Evolutionary conservation across 2,888 invertebrate species (phyloP), one percentile per base, ranked within the genome.

Genomic region (Scotopteryx bipunctaria): DNA sequence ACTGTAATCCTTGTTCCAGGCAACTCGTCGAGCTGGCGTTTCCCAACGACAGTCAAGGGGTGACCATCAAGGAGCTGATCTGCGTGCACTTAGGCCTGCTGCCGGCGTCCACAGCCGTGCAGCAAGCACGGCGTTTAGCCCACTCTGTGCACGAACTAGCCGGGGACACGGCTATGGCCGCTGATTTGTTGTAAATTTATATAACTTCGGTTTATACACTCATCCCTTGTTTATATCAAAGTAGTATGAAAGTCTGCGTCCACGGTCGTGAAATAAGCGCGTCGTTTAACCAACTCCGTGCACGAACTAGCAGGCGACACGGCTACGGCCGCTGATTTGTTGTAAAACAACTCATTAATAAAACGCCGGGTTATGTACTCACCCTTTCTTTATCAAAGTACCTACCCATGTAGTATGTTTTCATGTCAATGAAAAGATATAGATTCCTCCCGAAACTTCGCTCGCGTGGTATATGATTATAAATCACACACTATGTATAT

Each of bases 1-100:
- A n/a, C n/a, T n/a, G n/a, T n/a, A n/a, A n/a, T n/a, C n/a, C n/a
- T n/a, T n/a, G n/a, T n/a, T n/a, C 0, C 76, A 89, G 89, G 47
- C 88, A 88, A 67, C 70, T 87, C 4, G 46, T 76, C 16, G 89
- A 90, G 54, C 73, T 84, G 27, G 78, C 86, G 19, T 90, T 89
- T 61, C 87, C 88, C 0, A 76, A 72, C 41, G 87, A 86, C 47
- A 68, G 66, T 23, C 78, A 78, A 42, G 85, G 85, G 1, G 83
- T 88, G 13, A 72, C 71, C 41, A 66, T 83, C 27, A 87, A 87
- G 61, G 97, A 97, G 82, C 83, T 97, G 56, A 95, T 94, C 66
- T 96, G 96, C 76, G 93, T 97, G 17, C 97, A 97, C 83, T 86
- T 97, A 51, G 97, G 97, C 0, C 81, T 97, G 43, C 94, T 95